Evolutionary conservation across 1,140 invertebrate species (phyloP), one percentile per base, ranked within the genome.

Genomic region (Tenebrio molitor): DNA sequence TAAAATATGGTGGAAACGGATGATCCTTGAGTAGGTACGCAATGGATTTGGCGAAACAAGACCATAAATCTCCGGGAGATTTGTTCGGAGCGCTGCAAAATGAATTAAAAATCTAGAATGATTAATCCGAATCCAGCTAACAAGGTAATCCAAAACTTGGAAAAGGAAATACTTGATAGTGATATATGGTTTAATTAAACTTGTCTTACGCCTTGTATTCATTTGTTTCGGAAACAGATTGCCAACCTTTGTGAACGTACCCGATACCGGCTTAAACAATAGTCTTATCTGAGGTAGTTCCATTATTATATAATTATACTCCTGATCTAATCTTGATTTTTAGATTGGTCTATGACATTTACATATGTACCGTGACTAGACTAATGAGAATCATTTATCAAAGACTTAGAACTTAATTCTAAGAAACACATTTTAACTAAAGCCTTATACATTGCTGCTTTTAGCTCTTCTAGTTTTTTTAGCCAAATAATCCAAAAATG

Each of bases 141-240:
- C 77, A 78, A 78, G 77, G 74, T 78, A 77, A 77, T 77, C 74
- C 74, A 68, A 74, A 77, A 75, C 77, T 78, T 77, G 53, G 74
- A 74, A 74, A 71, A 74, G 73, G 76, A 77, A 74, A 65, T 71
- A 68, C 74, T 75, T 78, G 77, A 77, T 79, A 72, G 76, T 81
- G 80, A 81, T 81, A 74, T 81, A 81, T 80, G 73, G 76, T 80
- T 81, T 81, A 81, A 81, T 81, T 81, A 80, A 81, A 74, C 76
- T 79, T 80, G 80, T 81, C 80, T 79, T 80, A 79, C 75, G 76
- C 77, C 72, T 78, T 81, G 80, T 81, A 79, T 81, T 81, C 80
- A 81, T 81, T 81, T 81, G 80, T 81, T 81, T 80, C 75, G 75
- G 78, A 81, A 81, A 80, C 77, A 77, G 78, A 81, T 78, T 81